Conservation (phyloP, 2,888 invertebrate species). For the Melanostoma mellinum region DNA sequence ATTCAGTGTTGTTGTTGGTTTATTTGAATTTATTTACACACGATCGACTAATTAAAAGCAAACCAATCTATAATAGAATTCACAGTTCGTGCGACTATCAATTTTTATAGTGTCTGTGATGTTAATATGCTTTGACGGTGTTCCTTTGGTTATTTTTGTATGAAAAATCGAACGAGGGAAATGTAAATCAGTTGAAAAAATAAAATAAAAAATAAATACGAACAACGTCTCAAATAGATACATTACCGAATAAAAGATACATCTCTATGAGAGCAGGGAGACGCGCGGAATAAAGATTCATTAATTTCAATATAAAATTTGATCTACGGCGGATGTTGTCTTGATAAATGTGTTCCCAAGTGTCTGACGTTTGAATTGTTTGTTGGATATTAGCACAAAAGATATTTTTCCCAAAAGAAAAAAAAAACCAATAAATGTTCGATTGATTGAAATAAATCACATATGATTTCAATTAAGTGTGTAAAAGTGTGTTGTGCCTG, state of each 20-base stretch:
- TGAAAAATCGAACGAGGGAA: constrained; percentile 51
- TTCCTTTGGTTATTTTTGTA: constrained; percentile 59
- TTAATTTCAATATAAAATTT: constrained; percentile 31
- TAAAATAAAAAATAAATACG: background rate
- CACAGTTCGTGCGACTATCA: constrained; percentile 33
- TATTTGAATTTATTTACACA: constrained; percentile 66
- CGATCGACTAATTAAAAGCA: constrained; percentile 69
- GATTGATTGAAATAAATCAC: constrained; percentile 45
- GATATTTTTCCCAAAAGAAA: constrained; percentile 32
- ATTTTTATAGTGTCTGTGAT: constrained; percentile 52
- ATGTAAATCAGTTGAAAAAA: constrained; percentile 22
- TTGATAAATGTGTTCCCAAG: constrained; percentile 1
- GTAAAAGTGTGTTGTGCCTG: constrained; percentile 37
- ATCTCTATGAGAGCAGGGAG: constrained; percentile 31
- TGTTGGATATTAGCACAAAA: constrained; percentile 23
- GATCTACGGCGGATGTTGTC: constrained; percentile 2
- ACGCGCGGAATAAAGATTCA: constrained; percentile 49
- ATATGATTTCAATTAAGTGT: constrained; percentile 56
- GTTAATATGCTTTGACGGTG: constrained; percentile 33
- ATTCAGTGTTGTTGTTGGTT: constrained; percentile 31
- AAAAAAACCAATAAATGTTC: constrained; percentile 13
- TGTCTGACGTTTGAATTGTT: constrained; percentile 13
- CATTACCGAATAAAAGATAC: constrained; percentile 51
- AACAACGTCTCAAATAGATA: constrained; percentile 42
- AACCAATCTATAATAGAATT: constrained; percentile 62